Evolutionary conservation across 2,113 vertebrate genomes (phyloP).

Genomic region (Bambusicola thoracicus): DNA sequence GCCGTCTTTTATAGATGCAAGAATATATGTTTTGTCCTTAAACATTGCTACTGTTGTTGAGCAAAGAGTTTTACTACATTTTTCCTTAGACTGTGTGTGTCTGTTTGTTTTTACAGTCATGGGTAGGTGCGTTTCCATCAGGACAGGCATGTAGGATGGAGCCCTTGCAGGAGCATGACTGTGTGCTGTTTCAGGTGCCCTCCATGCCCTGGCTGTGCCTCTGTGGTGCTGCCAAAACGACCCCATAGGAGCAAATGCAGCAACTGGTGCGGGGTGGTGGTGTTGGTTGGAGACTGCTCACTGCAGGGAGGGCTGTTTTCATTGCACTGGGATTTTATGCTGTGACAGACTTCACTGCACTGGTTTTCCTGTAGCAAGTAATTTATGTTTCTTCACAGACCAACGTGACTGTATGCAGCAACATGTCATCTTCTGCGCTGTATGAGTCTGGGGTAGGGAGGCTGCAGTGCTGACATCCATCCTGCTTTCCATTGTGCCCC

Average conservation of each 20-base stretch:
- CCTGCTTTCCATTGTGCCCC: not conserved
- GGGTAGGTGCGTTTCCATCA: not conserved
- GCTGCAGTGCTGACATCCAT: not conserved
- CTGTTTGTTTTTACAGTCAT: not conserved
- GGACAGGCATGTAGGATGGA: not conserved
- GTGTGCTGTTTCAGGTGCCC: not conserved
- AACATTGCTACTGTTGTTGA: not conserved
- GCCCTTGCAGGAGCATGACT: accelerated
- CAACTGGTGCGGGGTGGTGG: not conserved
- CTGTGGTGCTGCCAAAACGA: not conserved
- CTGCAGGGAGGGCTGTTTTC: not conserved
- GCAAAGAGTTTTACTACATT: not conserved
- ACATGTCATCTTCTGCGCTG: not conserved
- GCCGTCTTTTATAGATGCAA: not conserved
- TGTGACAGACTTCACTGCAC: not conserved
- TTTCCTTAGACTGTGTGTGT: not conserved
- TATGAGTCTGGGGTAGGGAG: not conserved
- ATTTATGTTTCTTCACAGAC: not conserved
- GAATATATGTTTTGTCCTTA: not conserved
- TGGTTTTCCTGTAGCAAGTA: not conserved
- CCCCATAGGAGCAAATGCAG: not conserved
- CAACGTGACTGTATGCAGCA: not conserved
- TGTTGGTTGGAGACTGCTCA: not conserved
- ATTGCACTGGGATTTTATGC: not conserved
- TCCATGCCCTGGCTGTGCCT: not conserved